Base-by-base conservation (phyloP, 2,888 invertebrate species). In the Drosophila niveifrons region DNA sequence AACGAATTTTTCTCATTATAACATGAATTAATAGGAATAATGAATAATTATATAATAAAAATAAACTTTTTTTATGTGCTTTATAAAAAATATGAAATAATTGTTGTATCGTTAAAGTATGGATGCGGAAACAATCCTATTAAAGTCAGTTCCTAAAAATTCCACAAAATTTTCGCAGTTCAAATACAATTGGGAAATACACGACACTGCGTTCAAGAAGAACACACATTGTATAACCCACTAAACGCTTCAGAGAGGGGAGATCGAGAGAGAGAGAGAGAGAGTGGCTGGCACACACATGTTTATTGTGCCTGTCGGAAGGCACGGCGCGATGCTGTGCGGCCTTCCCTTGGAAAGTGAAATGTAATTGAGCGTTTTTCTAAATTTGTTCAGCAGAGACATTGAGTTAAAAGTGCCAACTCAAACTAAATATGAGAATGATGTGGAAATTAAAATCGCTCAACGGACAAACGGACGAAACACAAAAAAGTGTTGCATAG, bases 281-380 rank as follows among this genome's bases (percentile, higher is more conserved):
- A 34, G 28, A 8, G 41, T 13, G 47, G 63, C 53, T 63, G 63
- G 10, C 39, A 53, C 59, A 67, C 78, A 69, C 69, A 80, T 68
- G 67, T 47, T 31, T 55, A n/a, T 41, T 28, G 55, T 43, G 43
- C 10, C 29, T 18, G 52, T 13, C 10, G 4, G 10, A 11, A 10
- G 34, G 34, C 34, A 46, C 17, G 44, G 29, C 56, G 43, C 56
- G 43, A 52, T 63, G 51, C 48, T 53, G 78, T 50, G 79, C 66
- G 72, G 75, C 78, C 85, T 85, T 80, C 85, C 82, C 86, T 85
- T 83, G 79, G 81, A 85, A 88, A 85, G 88, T 82, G 77, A 85
- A 88, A 85, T 85, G 83, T 75, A 84, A 74, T 84, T 87, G 84
- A 84, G 87, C 55, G 70, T 44, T 62, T 63, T 84, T 78, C 75